Percentiles rank a stretch among this genome's conserved stretches.
These are phyloP conservation scores for Habrosyne pyritoides DNA, from an alignment of 2,888 invertebrate genomes.

Conservation along the genomic window DNA sequence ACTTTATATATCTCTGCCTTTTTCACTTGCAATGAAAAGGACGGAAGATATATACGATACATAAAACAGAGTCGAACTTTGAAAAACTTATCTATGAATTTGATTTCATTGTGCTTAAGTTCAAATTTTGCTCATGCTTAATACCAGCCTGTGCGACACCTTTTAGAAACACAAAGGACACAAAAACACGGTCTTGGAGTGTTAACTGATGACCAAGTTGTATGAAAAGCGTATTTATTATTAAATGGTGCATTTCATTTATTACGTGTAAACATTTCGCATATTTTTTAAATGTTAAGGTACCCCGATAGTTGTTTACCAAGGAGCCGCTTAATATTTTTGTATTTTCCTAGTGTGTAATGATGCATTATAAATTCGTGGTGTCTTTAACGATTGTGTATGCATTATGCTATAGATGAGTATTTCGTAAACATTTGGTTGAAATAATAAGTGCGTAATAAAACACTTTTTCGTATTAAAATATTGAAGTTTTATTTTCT, in stretches of 20 bases:
- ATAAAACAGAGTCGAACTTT: not conserved
- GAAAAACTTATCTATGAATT: no score
- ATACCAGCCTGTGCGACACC: constrained; percentile 16
- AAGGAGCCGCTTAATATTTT: constrained; percentile 81
- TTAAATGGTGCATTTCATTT: constrained; percentile 70
- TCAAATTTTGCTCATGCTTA: no score
- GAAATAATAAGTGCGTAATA: constrained; percentile 84
- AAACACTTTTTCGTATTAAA: constrained; percentile 81
- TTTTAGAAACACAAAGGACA: constrained; percentile 31
- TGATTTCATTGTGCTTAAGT: no score
- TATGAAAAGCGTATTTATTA: constrained; percentile 51
- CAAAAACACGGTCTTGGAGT: constrained; percentile 65
- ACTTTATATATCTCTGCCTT: constrained; percentile 5
- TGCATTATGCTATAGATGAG: constrained; percentile 80
- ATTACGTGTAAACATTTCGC: constrained; percentile 49
- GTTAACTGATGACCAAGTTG: constrained; percentile 65
- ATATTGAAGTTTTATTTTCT: constrained; percentile 45
- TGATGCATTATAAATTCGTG: constrained; percentile 68
- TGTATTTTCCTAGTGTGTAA: constrained; percentile 81
- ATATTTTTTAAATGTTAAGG: constrained; percentile 49
- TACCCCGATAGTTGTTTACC: constrained; percentile 67
- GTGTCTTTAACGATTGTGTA: constrained; percentile 79
- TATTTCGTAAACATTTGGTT: constrained; percentile 80
- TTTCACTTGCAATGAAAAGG: constrained; percentile 6
- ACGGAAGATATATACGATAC: not conserved